Evolutionary conservation across 2,113 vertebrate genomes (phyloP).

Genomic region (Aspidoscelis tigris): DNA sequence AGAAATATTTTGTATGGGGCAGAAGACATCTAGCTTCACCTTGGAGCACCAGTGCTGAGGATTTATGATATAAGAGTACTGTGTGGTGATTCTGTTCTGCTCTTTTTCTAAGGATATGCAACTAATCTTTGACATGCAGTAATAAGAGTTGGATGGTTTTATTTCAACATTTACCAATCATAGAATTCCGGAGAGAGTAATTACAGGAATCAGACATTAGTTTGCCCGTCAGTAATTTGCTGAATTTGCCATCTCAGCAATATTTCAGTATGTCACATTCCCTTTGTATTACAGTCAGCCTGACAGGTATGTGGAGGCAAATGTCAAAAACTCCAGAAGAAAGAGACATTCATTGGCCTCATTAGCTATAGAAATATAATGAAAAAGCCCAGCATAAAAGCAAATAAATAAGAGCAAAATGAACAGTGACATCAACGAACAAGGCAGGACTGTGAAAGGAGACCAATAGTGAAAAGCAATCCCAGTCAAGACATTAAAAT

Average conservation of each 20-base stretch:
- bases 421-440: neutral
- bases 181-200: constrained; percentile 31
- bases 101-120: constrained; percentile 25
- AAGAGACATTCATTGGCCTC: neutral
- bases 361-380: constrained; percentile 25
- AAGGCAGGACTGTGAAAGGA: neutral
- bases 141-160: constrained; percentile 8
- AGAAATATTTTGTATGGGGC: constrained; percentile 12
- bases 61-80: constrained; percentile 35
- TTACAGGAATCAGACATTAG: constrained; percentile 38
- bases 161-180: neutral
- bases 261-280: constrained; percentile 18
- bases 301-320: neutral
- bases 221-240: constrained; percentile 37
- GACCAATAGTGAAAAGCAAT: neutral
- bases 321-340: neutral
- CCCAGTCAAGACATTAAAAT: neutral
- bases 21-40: constrained; percentile 32
- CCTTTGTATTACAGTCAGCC: neutral
- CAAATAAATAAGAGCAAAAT: constrained; percentile 13
- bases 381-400: neutral
- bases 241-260: constrained; percentile 12
- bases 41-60: constrained; percentile 38
- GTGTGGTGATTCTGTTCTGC: rapidly evolving
- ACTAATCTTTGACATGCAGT: constrained; percentile 29